A percentile compares a stretch with the other conserved stretches of the same genome.
phyloP scores from a whole-genome alignment of 2,888 invertebrate genomes.

The Petrophora chlorosata region DNA sequence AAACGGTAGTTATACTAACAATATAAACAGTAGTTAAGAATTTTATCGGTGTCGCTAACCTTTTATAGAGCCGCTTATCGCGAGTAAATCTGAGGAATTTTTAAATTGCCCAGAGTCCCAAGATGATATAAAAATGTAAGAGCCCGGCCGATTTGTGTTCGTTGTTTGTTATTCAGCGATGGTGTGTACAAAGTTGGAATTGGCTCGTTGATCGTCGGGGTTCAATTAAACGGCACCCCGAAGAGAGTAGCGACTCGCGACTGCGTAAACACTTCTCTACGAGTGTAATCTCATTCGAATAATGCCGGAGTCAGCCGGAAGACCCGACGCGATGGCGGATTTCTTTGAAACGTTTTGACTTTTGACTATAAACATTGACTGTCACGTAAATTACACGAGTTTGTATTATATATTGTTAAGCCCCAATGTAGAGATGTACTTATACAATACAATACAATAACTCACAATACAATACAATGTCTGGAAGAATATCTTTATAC shows the following conservation, averaged over 20 bases:
- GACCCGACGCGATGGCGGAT: too few species aligned
- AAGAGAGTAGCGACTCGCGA: conserved; percentile 20
- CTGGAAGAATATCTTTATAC: too few species aligned
- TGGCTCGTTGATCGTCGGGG: conserved; percentile 35
- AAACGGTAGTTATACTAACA: conserved; percentile 28
- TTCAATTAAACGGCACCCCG: conserved; percentile 32
- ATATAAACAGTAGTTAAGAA: conserved; percentile 27
- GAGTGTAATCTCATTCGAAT: conserved; percentile 30
- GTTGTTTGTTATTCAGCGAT: conserved; percentile 37
- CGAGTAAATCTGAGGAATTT: conserved; percentile 31
- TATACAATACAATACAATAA: too few species aligned
- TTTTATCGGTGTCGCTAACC: conserved; percentile 32
- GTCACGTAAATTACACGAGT: conserved; percentile 8
- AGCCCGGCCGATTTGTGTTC: conserved; percentile 6
- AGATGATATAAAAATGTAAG: conserved; percentile 26
- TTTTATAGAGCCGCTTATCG: conserved; percentile 31
- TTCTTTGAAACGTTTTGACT: too few species aligned
- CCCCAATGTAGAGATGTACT: too few species aligned
- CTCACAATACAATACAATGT: too few species aligned
- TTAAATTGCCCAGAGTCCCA: conserved; percentile 27
- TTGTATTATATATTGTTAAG: too few species aligned
- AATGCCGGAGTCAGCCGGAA: conserved; percentile 15
- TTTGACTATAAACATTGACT: conserved; percentile 9
- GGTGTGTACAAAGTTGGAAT: conserved; percentile 27
- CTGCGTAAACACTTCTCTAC: conserved; percentile 20